phyloP scores from a whole-genome alignment of 2,797 vertebrate genomes.

The Jordanella pulchra region DNA sequence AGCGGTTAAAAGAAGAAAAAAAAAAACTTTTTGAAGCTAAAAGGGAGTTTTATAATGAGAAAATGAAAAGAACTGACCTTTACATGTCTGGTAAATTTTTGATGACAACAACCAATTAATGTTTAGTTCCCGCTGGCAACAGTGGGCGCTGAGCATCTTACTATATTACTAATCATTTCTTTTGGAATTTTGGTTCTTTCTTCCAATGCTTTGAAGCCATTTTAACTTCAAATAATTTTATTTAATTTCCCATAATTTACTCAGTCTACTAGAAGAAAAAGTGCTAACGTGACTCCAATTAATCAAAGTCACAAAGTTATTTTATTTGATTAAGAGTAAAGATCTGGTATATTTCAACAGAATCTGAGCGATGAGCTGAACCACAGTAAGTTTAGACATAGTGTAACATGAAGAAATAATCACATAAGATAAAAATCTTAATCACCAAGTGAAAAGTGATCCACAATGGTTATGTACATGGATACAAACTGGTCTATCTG shows the following conservation, averaged over 20 bases:
- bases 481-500: background rate
- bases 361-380: background rate
- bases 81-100: too few relatives aligned
- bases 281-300: too few relatives aligned
- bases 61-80: too few relatives aligned
- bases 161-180: background rate
- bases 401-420: background rate
- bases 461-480: background rate
- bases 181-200: background rate
- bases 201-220: background rate
- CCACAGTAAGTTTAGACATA: background rate
- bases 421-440: too few relatives aligned
- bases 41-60: background rate
- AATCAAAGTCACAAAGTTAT: too few relatives aligned
- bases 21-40: background rate
- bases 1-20: background rate
- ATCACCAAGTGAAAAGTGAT: background rate
- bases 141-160: background rate
- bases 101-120: too few relatives aligned
- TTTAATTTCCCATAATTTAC: too few relatives aligned
- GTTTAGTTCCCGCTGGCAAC: too few relatives aligned
- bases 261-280: too few relatives aligned
- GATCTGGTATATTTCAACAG: background rate
- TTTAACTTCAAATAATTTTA: background rate
- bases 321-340: too few relatives aligned